Conservation (phyloP, 1,140 invertebrate species). For the Brachionus asplanchnoidis region DNA sequence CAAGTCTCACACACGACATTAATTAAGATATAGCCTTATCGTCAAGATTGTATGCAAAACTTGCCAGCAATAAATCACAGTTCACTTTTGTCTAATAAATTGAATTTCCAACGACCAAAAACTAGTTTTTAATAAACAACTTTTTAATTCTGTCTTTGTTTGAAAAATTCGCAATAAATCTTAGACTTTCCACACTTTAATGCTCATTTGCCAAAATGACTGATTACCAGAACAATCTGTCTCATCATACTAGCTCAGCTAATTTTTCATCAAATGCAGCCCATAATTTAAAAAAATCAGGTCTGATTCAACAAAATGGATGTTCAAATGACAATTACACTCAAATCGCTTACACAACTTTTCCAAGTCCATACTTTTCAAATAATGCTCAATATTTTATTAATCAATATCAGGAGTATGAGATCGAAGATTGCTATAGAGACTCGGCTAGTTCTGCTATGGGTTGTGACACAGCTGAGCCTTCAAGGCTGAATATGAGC, state of each 20-base stretch:
- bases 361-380: background rate
- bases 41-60: slow-evolving; percentile 1
- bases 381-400: background rate
- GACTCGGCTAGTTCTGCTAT: background rate
- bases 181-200: background rate
- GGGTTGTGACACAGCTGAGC: background rate
- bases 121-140: slow-evolving; percentile 18
- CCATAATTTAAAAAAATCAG: background rate
- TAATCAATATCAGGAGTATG: background rate
- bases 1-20: slow-evolving; percentile 19
- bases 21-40: slow-evolving; percentile 13
- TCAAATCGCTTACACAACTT: background rate
- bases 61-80: slow-evolving; percentile 25
- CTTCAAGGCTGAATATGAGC: background rate
- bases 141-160: background rate
- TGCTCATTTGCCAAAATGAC: slow-evolving; percentile 1
- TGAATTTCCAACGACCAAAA: slow-evolving; percentile 27
- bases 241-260: background rate
- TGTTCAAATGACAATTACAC: background rate
- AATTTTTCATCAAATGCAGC: background rate
- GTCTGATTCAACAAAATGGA: background rate
- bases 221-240: background rate
- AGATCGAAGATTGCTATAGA: background rate
- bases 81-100: slow-evolving; percentile 11
- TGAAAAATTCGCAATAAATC: background rate